phyloP scores from a whole-genome alignment of 2,113 vertebrate species.

The Perca flavescens region DNA sequence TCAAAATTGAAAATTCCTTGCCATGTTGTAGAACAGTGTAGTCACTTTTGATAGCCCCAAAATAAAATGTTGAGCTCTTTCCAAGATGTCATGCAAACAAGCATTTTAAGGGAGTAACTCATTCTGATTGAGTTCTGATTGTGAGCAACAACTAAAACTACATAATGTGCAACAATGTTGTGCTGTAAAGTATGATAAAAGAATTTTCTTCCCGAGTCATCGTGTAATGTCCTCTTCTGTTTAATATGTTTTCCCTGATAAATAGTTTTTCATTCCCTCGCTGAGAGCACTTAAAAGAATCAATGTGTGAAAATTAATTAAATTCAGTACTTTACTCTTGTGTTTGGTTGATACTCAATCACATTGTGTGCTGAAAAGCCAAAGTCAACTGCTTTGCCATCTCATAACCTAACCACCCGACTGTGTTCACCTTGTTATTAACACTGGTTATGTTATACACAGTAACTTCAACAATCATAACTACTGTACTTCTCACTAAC shows the following conservation, averaged over 20 bases:
- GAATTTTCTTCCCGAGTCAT: no score
- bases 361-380: background rate
- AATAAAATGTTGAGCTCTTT: no score
- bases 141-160: no score
- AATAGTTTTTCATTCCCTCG: background rate
- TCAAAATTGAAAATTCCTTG: no score
- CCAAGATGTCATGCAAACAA: background rate
- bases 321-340: background rate
- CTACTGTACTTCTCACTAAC: conserved; percentile 11
- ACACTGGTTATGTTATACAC: conserved; percentile 5
- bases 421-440: conserved; percentile 37
- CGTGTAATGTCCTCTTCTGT: no score
- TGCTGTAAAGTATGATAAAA: no score
- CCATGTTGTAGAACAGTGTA: background rate
- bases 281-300: background rate
- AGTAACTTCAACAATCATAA: conserved; percentile 8
- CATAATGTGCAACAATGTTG: no score
- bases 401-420: conserved; percentile 20
- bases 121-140: no score
- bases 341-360: background rate
- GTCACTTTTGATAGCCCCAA: background rate
- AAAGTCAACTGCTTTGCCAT: conserved; percentile 30
- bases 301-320: background rate
- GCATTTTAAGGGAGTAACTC: background rate
- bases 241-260: background rate